These are phyloP conservation scores for Ashinkailepas kermadecensis DNA, from an alignment of 2,888 invertebrate species.

Conservation along the genomic window DNA sequence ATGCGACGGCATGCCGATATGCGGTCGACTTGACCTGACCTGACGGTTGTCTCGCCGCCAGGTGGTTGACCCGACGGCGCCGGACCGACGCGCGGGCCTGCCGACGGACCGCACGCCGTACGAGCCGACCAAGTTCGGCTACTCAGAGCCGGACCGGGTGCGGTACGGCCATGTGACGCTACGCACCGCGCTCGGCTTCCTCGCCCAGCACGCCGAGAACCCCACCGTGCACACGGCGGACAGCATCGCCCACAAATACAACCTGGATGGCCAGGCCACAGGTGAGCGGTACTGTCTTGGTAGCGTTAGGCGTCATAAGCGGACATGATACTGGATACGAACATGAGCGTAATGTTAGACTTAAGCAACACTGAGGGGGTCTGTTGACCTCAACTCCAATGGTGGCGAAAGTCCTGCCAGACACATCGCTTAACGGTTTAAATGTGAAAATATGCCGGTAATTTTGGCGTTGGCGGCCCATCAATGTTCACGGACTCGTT, in stretches of 20 bases:
- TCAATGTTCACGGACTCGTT: no score
- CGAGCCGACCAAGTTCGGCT: slow-evolving; percentile 57
- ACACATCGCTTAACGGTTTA: no score
- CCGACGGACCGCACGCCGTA: slow-evolving; percentile 51
- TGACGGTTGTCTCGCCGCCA: background rate
- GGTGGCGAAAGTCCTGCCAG: no score
- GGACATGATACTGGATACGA: no score
- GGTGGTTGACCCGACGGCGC: slow-evolving; percentile 42
- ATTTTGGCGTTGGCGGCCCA: no score
- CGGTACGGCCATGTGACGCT: slow-evolving; percentile 59
- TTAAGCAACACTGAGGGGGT: no score
- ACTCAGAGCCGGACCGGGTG: slow-evolving; percentile 55
- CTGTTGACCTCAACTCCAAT: no score
- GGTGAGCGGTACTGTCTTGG: background rate
- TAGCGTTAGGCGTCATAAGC: no score
- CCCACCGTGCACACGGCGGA: slow-evolving; percentile 51
- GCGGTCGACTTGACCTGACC: no score
- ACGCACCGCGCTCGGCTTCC: slow-evolving; percentile 55
- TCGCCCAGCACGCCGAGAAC: slow-evolving; percentile 56
- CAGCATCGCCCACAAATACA: slow-evolving; percentile 60
- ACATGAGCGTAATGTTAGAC: no score
- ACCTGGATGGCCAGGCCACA: slow-evolving; percentile 36
- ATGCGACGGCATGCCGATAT: no score
- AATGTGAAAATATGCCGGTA: no score
- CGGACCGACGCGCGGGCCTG: slow-evolving; percentile 48